Evolutionary conservation across 2,888 invertebrate genomes (phyloP).

Genomic region (Horisme vitalbata): DNA sequence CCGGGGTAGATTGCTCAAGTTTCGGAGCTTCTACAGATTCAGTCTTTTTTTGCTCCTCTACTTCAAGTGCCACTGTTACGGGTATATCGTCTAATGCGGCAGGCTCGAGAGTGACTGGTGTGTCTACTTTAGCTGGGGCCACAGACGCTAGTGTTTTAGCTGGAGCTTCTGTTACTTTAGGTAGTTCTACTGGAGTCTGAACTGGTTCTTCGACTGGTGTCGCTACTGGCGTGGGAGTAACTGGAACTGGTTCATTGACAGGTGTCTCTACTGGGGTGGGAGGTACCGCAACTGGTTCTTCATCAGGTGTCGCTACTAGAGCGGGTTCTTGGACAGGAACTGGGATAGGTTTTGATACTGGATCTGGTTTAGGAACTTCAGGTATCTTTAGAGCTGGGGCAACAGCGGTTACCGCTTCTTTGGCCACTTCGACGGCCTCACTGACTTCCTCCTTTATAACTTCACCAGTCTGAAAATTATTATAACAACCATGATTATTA

Average conservation of each 20-base stretch:
- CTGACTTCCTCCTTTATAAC: constrained; percentile 26
- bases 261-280: constrained; percentile 21
- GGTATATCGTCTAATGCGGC: constrained; percentile 29
- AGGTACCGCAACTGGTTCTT: constrained; percentile 24
- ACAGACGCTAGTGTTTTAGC: constrained; percentile 3
- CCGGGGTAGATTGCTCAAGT: constrained; percentile 13
- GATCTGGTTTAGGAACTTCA: constrained; percentile 27
- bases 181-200: constrained; percentile 23
- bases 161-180: too few relatives aligned
- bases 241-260: constrained; percentile 20
- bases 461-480: constrained; percentile 27
- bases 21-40: constrained; percentile 19
- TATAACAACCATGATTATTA: background rate
- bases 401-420: constrained; percentile 38
- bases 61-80: constrained; percentile 25
- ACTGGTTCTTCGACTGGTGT: constrained; percentile 22
- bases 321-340: constrained; percentile 19
- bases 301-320: constrained; percentile 4
- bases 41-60: constrained; percentile 20
- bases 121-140: constrained; percentile 8
- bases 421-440: constrained; percentile 38
- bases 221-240: constrained; percentile 2
- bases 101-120: constrained; percentile 25
- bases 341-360: constrained; percentile 26
- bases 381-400: constrained; percentile 23